Evolutionary conservation across 2,888 invertebrate genomes (phyloP).

Genomic region (Steinernema carpocapsae): DNA sequence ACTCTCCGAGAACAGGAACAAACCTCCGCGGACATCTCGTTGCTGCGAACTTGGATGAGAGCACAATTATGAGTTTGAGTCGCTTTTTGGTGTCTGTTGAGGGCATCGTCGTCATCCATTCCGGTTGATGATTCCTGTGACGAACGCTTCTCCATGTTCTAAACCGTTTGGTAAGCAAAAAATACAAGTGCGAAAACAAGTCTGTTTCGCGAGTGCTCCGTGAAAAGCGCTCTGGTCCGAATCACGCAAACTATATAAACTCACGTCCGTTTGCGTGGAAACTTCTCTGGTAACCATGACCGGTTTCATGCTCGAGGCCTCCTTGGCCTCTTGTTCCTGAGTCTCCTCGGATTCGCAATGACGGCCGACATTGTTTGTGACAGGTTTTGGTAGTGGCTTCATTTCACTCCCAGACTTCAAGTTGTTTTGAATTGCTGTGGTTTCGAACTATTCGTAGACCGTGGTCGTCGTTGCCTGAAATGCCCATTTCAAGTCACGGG

Average conservation of each 20-base stretch:
- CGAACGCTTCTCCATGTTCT: slow-evolving; percentile 26
- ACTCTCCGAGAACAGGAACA: neutral
- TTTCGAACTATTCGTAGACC: neutral
- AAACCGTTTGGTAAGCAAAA: neutral
- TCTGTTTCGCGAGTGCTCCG: no score
- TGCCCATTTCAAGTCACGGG: neutral
- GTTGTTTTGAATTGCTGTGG: slow-evolving; percentile 23
- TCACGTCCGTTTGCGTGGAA: slow-evolving; percentile 24
- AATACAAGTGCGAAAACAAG: no score
- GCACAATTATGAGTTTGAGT: slow-evolving; percentile 16
- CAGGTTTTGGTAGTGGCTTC: slow-evolving; percentile 23
- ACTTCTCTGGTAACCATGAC: slow-evolving; percentile 3
- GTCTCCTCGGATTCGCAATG: neutral
- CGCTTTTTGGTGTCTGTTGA: slow-evolving; percentile 16
- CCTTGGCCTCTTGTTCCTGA: neutral
- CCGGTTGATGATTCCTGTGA: slow-evolving; percentile 25
- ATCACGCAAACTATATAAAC: neutral
- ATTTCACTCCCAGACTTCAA: neutral
- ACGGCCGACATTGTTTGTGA: neutral
- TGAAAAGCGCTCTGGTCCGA: neutral
- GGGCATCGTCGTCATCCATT: slow-evolving; percentile 15
- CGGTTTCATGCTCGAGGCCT: neutral
- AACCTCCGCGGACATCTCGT: slow-evolving; percentile 18
- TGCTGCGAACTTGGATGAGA: slow-evolving; percentile 24
- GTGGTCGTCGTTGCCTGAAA: slow-evolving; percentile 7